phyloP scores from a whole-genome alignment of 1,140 invertebrate species.

The Amphibalanus amphitrite region DNA sequence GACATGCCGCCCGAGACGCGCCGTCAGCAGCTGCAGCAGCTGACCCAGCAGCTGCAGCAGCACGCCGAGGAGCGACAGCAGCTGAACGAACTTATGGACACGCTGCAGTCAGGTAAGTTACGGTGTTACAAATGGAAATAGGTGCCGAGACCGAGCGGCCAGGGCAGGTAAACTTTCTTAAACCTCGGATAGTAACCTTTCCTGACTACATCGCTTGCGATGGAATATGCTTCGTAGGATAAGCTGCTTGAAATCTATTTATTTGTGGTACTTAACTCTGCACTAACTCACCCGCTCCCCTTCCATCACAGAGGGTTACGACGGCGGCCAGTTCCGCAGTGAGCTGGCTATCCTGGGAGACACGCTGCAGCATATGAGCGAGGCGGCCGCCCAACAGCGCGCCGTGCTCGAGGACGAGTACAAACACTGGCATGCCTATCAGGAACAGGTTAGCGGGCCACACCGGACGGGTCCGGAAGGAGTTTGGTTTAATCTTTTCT shows the following conservation, averaged over 20 bases:
- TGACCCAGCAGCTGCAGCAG: slow-evolving; percentile 16
- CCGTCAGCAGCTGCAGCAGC: slow-evolving; percentile 9
- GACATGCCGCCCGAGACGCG: slow-evolving; percentile 55
- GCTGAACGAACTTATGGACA: slow-evolving; percentile 41
- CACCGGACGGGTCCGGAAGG: too few relatives aligned
- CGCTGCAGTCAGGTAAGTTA: slow-evolving; percentile 41
- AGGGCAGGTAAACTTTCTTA: too few relatives aligned
- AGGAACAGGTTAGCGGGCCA: slow-evolving; percentile 37
- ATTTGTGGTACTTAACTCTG: too few relatives aligned
- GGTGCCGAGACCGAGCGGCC: too few relatives aligned
- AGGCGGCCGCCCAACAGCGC: slow-evolving; percentile 48
- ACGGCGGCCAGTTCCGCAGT: slow-evolving; percentile 44
- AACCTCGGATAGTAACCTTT: too few relatives aligned
- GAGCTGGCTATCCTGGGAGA: slow-evolving; percentile 45
- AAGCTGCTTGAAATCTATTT: too few relatives aligned
- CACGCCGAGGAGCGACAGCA: slow-evolving; percentile 41
- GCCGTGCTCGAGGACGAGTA: slow-evolving; percentile 54
- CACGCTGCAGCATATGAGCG: slow-evolving; percentile 43
- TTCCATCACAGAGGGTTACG: slow-evolving; percentile 51
- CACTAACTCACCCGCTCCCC: too few relatives aligned
- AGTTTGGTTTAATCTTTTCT: too few relatives aligned
- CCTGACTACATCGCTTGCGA: too few relatives aligned
- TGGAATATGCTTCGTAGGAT: too few relatives aligned
- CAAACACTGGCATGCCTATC: slow-evolving; percentile 66
- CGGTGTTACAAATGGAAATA: too few relatives aligned